Evolutionary conservation across 2,113 vertebrate species (phyloP).

Genomic region (Poicephalus meyeri): DNA sequence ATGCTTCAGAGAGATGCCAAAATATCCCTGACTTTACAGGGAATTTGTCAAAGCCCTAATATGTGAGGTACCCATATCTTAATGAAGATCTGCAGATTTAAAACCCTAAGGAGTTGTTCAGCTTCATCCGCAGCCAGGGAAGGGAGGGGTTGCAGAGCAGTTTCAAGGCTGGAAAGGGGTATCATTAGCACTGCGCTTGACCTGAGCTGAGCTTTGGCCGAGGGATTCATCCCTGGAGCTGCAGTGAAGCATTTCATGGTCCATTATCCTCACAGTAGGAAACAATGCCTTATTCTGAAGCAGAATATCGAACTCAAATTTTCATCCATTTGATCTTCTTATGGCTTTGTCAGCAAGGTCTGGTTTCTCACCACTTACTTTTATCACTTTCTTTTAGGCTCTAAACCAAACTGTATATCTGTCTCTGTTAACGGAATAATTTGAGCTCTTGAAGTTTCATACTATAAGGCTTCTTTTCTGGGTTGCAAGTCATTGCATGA

Average conservation of each 20-base stretch:
- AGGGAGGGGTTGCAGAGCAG: background rate
- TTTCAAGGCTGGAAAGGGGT: background rate
- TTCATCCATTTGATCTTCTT: constrained; percentile 12
- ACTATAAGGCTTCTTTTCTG: background rate
- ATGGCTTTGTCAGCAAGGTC: background rate
- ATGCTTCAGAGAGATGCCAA: background rate
- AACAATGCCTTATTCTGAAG: background rate
- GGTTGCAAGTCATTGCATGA: background rate
- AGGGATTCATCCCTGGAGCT: constrained; percentile 5
- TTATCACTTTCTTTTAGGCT: background rate
- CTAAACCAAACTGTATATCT: background rate
- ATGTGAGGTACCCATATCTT: background rate
- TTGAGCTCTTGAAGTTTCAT: background rate
- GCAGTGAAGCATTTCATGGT: constrained; percentile 23
- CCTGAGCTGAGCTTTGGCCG: constrained; percentile 43
- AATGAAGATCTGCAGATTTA: background rate
- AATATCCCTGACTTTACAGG: background rate
- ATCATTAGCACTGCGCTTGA: constrained; percentile 25
- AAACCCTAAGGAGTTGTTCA: background rate
- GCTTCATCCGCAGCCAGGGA: background rate
- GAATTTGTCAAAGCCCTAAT: background rate
- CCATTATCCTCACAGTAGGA: constrained; percentile 42
- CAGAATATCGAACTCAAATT: background rate
- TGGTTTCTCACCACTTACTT: background rate
- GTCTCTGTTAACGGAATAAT: background rate